A percentile compares a stretch with the other conserved stretches of the same genome.
phyloP scores from a whole-genome alignment of 2,113 vertebrate species.

The Corythoichthys intestinalis region DNA sequence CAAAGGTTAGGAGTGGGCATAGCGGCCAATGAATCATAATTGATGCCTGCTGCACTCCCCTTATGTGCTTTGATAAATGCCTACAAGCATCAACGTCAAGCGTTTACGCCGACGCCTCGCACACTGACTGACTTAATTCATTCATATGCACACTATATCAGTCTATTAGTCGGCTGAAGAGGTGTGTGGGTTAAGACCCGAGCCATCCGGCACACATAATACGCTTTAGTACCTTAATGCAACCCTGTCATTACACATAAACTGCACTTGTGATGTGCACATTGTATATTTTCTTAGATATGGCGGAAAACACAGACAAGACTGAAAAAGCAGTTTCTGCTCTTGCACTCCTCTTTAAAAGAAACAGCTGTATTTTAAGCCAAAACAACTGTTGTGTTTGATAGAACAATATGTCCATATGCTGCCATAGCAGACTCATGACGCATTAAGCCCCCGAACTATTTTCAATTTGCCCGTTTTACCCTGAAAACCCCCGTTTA shows the following conservation, averaged over 20 bases:
- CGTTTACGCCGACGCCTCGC: conserved; percentile 18
- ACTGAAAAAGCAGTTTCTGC: too few relatives aligned
- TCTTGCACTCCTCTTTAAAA: too few relatives aligned
- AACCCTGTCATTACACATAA: not conserved
- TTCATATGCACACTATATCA: conserved; percentile 10
- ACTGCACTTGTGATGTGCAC: too few relatives aligned
- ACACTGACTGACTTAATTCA: conserved; percentile 22
- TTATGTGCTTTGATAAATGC: conserved; percentile 21
- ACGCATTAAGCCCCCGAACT: too few relatives aligned
- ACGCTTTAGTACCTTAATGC: not conserved
- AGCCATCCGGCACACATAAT: not conserved
- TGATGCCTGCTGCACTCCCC: conserved; percentile 9
- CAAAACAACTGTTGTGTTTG: too few relatives aligned
- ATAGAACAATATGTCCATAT: too few relatives aligned
- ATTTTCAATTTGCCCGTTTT: too few relatives aligned
- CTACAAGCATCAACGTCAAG: conserved; percentile 26
- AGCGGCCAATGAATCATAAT: conserved; percentile 5
- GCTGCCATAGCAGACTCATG: too few relatives aligned
- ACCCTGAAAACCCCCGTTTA: too few relatives aligned
- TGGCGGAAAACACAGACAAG: too few relatives aligned
- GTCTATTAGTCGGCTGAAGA: conserved; percentile 33
- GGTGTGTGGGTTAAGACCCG: conserved; percentile 5
- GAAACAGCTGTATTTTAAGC: too few relatives aligned
- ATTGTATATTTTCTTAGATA: too few relatives aligned
- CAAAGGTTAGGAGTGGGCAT: not conserved